A percentile compares a stretch with the other conserved stretches of the same genome.
These are phyloP conservation scores for Anagyrus pseudococci DNA, from an alignment of 2,888 invertebrate genomes.

Conservation along the genomic window DNA sequence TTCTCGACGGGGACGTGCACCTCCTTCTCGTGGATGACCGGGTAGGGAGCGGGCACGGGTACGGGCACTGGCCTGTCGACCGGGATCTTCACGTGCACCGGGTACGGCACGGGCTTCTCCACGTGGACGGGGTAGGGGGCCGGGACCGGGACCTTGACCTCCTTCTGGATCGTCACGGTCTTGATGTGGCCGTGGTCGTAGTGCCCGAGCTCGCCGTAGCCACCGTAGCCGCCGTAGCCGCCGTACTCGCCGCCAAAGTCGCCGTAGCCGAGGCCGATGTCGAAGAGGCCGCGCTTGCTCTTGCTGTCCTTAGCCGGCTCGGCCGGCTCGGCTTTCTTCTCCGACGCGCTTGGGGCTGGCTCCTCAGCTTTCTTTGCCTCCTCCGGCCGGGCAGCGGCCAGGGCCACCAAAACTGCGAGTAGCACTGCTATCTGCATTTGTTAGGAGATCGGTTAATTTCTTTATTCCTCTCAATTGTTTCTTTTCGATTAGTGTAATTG, in stretches of 20 bases:
- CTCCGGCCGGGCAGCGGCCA: constrained; percentile 42
- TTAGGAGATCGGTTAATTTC: no score
- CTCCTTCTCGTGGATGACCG: constrained; percentile 51
- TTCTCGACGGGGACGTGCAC: constrained; percentile 52
- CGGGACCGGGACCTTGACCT: constrained; percentile 53
- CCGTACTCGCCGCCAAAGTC: constrained; percentile 35
- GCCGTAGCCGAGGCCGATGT: constrained; percentile 42
- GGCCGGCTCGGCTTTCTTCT: constrained; percentile 35
- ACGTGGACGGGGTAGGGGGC: constrained; percentile 55
- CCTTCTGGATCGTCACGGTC: constrained; percentile 54
- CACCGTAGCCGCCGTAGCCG: constrained; percentile 38
- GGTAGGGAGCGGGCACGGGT: constrained; percentile 51
- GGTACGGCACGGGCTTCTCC: constrained; percentile 51
- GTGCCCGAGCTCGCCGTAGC: constrained; percentile 9
- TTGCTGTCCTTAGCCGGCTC: constrained; percentile 45
- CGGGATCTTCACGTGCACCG: constrained; percentile 53
- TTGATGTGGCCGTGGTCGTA: constrained; percentile 51
- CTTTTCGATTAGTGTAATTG: no score
- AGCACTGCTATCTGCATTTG: constrained; percentile 46
- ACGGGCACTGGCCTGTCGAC: constrained; percentile 49
- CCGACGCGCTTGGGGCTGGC: not conserved
- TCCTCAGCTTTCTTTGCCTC: constrained; percentile 35
- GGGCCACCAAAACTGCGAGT: constrained; percentile 46
- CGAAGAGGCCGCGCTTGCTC: constrained; percentile 53
- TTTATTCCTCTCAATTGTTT: no score